Evolutionary conservation across 1,140 invertebrate genomes (phyloP), one percentile per base, ranked within the genome.

Genomic region (Anadara kagoshimensis): DNA sequence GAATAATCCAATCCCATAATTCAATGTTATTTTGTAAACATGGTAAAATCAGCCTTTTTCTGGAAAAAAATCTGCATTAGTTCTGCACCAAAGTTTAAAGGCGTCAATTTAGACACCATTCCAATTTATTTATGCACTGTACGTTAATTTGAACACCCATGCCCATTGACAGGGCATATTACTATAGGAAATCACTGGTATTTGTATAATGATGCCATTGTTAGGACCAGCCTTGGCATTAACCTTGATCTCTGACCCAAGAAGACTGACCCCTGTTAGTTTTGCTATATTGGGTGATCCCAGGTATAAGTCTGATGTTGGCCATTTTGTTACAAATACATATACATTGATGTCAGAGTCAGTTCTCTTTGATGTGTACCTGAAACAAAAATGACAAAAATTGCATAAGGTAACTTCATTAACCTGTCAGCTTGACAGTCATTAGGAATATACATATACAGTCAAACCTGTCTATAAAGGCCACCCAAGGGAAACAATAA

Each of bases 141-240:
- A 36, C 2, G 29, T 36, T 36, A 36, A 36, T 68, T 69, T 69
- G 12, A 69, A 44, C 16, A 69, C 75, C 81, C 81, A 83, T 1
- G 77, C 69, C 68, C 75, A 81, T 14, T 75, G 43, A 57, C 74
- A 76, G 14, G 81, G 81, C 67, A 83, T 69, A 24, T 73, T 36
- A 29, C 62, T 69, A 24, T 68, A 63, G 0, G 79, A 43, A 56
- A 83, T 79, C 45, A 20, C 51, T 47, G 81, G 78, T 18, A 81
- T 70, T 14, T 63, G 20, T 5, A 83, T 65, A 18, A 64, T 53
- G 14, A 79, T 74, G 18, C 77, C 78, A 20, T 36, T 51, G 11
- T 80, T 54, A 1, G 16, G 24, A n/a, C 20, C 47, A 29, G 10
- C 10, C 22, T 10, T 62, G 49, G 65, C 76, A 5, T 57, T 66